These are phyloP conservation scores for Lordiphosa andalusiaca DNA, from an alignment of 2,888 invertebrate species.

Conservation along the genomic window DNA sequence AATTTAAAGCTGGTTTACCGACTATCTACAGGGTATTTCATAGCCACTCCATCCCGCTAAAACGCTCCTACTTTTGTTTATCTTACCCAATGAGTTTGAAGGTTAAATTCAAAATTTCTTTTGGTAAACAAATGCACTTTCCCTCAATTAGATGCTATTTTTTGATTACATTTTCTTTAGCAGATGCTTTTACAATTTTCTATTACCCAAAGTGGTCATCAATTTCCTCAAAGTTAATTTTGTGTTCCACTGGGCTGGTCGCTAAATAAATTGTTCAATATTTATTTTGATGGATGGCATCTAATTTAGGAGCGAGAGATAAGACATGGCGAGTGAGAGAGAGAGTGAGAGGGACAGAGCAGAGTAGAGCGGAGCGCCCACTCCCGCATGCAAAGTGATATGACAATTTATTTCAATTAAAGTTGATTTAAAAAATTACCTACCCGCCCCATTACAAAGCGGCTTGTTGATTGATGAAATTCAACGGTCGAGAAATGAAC, in stretches of 20 bases:
- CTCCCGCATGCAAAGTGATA: conserved; percentile 32
- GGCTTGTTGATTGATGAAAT: conserved; percentile 51
- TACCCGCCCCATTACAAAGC: not conserved
- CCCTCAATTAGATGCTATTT: no score
- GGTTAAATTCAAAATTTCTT: conserved; percentile 38
- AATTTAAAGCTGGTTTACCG: no score
- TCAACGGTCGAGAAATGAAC: conserved; percentile 22
- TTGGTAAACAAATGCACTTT: not conserved
- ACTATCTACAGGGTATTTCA: no score
- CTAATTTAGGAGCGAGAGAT: conserved; percentile 20
- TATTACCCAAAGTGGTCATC: conserved; percentile 39
- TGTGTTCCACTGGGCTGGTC: not conserved
- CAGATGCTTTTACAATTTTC: conserved; percentile 31
- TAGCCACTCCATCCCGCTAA: no score
- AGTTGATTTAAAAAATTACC: conserved; percentile 68
- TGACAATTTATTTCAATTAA: conserved; percentile 78
- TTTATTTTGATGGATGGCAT: conserved; percentile 46
- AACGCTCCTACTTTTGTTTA: not conserved
- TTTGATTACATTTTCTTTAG: conserved; percentile 11
- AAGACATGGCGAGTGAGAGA: not conserved
- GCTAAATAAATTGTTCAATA: conserved; percentile 41
- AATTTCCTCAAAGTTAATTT: conserved; percentile 23
- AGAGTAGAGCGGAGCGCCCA: not conserved
- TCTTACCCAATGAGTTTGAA: conserved; percentile 1
- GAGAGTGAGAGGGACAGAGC: no score